Conservation (phyloP, 2,797 vertebrate species). For the Syndactyla subalaris region DNA sequence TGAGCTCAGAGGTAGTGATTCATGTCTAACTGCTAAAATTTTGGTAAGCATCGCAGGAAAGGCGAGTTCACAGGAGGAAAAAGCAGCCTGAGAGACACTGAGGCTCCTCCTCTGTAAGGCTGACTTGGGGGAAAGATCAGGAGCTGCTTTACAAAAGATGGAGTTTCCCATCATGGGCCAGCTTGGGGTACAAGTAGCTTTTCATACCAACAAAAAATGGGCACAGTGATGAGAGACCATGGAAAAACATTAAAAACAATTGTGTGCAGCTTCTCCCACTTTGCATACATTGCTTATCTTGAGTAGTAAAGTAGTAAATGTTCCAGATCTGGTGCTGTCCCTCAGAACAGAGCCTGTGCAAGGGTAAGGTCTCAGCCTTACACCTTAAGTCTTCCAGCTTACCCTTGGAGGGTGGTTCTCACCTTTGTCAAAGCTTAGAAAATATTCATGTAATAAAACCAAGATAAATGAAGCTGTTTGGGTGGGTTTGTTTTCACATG, state of each 20-base stretch:
- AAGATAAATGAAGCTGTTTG: not conserved
- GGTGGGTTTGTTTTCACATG: not conserved
- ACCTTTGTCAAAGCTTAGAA: not conserved
- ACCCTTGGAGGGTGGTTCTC: not conserved
- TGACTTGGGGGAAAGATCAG: not conserved
- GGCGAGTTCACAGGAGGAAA: not conserved
- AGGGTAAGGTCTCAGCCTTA: not conserved
- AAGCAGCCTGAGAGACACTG: not conserved
- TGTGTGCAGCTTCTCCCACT: not conserved
- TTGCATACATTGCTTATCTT: accelerated
- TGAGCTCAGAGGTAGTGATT: not conserved
- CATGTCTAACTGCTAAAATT: not conserved
- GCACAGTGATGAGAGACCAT: not conserved
- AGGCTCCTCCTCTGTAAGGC: accelerated
- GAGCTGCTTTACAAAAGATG: not conserved
- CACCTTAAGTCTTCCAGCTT: not conserved
- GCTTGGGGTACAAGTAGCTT: not conserved
- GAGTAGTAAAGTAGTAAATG: accelerated
- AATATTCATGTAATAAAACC: not conserved
- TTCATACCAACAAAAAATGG: not conserved
- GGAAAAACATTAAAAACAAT: not conserved
- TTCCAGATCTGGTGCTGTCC: not conserved
- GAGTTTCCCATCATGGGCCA: not conserved
- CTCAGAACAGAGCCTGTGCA: not conserved
- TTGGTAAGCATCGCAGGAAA: not conserved